These are phyloP conservation scores for Stenchaetothrips biformis DNA, from an alignment of 2,888 invertebrate species.

Conservation along the genomic window DNA sequence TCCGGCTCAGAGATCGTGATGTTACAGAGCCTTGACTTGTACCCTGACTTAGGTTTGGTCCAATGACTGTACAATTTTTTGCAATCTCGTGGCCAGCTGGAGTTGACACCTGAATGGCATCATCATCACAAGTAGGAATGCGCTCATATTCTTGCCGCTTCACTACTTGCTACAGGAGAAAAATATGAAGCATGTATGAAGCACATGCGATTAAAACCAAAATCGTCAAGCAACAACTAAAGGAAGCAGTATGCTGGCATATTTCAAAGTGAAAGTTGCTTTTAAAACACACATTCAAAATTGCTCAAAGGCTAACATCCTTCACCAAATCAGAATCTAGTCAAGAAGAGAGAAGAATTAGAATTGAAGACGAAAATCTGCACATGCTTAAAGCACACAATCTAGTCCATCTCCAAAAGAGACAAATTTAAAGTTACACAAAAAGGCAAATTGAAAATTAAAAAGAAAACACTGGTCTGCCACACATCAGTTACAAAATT, in stretches of 20 bases:
- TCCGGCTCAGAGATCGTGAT: constrained; percentile 37
- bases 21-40: constrained; percentile 38
- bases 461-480: not conserved
- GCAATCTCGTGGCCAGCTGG: not conserved
- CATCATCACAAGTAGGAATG: constrained; percentile 12
- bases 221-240: not conserved
- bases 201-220: constrained; percentile 5
- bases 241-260: not conserved
- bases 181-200: not conserved
- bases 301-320: not conserved
- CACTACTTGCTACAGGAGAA: constrained; percentile 20
- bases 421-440: not conserved
- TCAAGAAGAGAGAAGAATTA: not conserved
- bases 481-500: not conserved
- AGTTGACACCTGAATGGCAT: constrained; percentile 2
- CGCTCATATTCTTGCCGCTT: constrained; percentile 5
- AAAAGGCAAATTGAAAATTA: not conserved
- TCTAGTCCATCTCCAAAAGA: not conserved
- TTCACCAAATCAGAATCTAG: not conserved
- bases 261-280: not conserved
- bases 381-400: not conserved
- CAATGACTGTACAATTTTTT: not conserved
- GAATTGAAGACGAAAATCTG: not conserved
- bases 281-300: not conserved
- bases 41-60: not conserved